Percentiles rank a stretch among this genome's conserved stretches.
These are phyloP conservation scores for Sebastes minor DNA, from an alignment of 2,797 vertebrate genomes.

Conservation along the genomic window DNA sequence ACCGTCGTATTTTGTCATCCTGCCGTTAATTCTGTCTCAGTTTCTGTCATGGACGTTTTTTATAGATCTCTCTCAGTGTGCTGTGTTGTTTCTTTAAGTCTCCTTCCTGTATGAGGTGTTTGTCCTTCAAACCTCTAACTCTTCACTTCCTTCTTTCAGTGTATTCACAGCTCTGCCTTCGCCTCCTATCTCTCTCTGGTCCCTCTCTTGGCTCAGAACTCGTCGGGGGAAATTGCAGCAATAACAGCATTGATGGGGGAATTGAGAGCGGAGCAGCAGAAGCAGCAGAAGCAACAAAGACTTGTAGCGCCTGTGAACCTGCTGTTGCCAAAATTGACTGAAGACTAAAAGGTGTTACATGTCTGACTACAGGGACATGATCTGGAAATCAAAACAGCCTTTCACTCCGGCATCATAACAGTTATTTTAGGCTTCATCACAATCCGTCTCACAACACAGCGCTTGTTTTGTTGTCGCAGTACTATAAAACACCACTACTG, in stretches of 20 bases:
- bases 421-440: constrained; percentile 9
- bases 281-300: background rate
- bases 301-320: background rate
- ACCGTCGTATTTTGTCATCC: constrained; percentile 44
- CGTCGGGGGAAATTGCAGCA: constrained; percentile 10
- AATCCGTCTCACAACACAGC: background rate
- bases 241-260: constrained; percentile 2
- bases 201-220: background rate
- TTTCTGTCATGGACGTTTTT: background rate
- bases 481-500: background rate
- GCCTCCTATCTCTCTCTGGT: background rate
- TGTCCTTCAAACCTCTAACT: background rate
- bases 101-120: constrained; percentile 44
- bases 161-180: background rate
- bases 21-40: background rate
- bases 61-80: background rate
- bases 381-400: background rate
- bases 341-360: background rate
- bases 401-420: background rate
- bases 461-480: background rate
- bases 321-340: background rate
- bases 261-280: background rate
- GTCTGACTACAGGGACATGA: background rate
- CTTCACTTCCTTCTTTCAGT: constrained; percentile 59
- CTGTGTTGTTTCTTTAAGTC: background rate